Evolutionary conservation across 2,888 invertebrate genomes (phyloP).

Genomic region (Saturnia japonica): DNA sequence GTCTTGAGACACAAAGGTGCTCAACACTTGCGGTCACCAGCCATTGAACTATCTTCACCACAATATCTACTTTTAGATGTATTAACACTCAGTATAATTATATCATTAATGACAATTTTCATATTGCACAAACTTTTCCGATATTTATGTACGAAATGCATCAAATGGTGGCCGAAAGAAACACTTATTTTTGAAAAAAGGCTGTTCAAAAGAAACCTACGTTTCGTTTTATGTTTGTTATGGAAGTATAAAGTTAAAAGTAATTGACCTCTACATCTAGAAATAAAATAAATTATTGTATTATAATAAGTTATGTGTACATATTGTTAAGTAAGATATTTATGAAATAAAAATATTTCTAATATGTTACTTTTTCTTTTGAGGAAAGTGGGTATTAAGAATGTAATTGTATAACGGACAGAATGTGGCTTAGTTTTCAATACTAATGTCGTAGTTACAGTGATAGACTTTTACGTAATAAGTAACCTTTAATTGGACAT

Average conservation of each 20-base stretch:
- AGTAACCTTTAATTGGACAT: neutral
- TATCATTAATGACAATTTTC: conserved; percentile 53
- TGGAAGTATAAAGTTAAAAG: conserved; percentile 70
- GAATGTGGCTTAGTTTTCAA: neutral
- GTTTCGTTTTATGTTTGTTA: conserved; percentile 62
- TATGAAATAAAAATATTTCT: conserved; percentile 44
- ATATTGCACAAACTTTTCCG: conserved; percentile 67
- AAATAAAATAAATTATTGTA: conserved; percentile 42
- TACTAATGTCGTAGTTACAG: neutral
- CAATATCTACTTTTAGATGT: conserved; percentile 75
- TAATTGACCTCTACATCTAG: conserved; percentile 50
- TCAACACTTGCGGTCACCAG: conserved; percentile 73
- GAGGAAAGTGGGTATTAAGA: conserved; percentile 16
- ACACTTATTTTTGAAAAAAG: conserved; percentile 63
- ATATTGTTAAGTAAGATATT: conserved; percentile 68
- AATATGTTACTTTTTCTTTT: conserved; percentile 20
- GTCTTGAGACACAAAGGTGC: conserved; percentile 82
- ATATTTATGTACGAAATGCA: conserved; percentile 67
- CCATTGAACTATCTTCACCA: conserved; percentile 68
- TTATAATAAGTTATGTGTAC: conserved; percentile 59
- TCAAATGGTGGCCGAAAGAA: conserved; percentile 70
- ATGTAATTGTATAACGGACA: neutral
- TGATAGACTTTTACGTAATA: conserved; percentile 17
- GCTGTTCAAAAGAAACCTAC: conserved; percentile 61
- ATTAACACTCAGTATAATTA: conserved; percentile 55